Conservation (phyloP, 2,888 invertebrate species). For the Ectemnius cavifrons region DNA sequence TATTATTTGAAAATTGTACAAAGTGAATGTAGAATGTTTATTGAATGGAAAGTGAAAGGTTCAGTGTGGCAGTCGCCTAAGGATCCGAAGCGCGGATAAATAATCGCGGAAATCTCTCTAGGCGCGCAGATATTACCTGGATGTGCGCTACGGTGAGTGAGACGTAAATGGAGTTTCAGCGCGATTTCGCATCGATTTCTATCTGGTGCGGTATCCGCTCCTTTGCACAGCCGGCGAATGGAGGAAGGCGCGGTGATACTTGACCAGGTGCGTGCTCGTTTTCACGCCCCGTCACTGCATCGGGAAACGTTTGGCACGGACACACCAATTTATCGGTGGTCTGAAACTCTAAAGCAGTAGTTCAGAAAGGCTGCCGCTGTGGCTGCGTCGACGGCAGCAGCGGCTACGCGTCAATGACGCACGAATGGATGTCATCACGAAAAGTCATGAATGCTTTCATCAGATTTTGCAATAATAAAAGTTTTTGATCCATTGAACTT, state of each 20-base stretch:
- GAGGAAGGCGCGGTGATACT: background rate
- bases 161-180: conserved; percentile 67
- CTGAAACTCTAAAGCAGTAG: background rate
- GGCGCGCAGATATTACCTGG: conserved; percentile 50
- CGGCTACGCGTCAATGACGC: background rate
- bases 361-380: background rate
- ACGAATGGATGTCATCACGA: too few species aligned
- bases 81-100: conserved; percentile 50
- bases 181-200: conserved; percentile 63
- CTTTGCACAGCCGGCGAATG: conserved; percentile 1
- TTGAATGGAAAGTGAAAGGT: too few species aligned
- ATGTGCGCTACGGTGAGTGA: conserved; percentile 57
- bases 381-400: background rate
- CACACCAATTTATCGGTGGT: background rate
- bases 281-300: conserved; percentile 2
- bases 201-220: conserved; percentile 57
- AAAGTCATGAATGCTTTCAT: too few species aligned
- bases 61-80: too few species aligned
- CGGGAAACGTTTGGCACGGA: background rate
- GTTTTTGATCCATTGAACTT: too few species aligned
- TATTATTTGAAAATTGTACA: too few species aligned
- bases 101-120: conserved; percentile 63
- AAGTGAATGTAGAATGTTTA: background rate
- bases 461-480: too few species aligned
- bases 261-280: conserved; percentile 6